Evolutionary conservation across 1,140 invertebrate genomes (phyloP).

Genomic region (Drosophila arawakana): DNA sequence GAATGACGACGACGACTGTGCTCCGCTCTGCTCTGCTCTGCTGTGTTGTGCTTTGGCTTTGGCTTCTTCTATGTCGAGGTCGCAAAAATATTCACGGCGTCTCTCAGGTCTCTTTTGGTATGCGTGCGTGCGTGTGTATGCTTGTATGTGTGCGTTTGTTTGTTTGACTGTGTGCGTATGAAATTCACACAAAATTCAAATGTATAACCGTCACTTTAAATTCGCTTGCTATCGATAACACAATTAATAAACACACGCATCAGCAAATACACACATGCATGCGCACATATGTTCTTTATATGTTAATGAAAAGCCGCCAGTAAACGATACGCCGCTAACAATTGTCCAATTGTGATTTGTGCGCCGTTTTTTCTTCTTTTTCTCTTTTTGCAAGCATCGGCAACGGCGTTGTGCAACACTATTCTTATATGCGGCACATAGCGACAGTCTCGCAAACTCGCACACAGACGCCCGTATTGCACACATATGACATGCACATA

Average conservation of each 20-base stretch:
- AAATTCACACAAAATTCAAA: conserved; percentile 66
- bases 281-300: conserved; percentile 1
- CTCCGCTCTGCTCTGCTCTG: conserved; percentile 20
- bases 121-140: conserved; percentile 16
- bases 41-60: conserved; percentile 44
- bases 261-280: conserved; percentile 2
- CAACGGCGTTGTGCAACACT: conserved; percentile 45
- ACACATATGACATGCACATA: conserved; percentile 21
- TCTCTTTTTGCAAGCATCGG: conserved; percentile 48
- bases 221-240: conserved; percentile 64
- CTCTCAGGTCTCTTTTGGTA: conserved; percentile 35
- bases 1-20: conserved; percentile 39
- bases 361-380: conserved; percentile 40
- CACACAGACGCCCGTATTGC: neutral
- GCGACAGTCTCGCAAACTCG: conserved; percentile 44
- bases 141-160: conserved; percentile 25
- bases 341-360: conserved; percentile 44
- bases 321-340: neutral
- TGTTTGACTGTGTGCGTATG: conserved; percentile 30
- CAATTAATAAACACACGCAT: conserved; percentile 40
- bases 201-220: conserved; percentile 65
- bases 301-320: conserved; percentile 21
- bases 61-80: conserved; percentile 71
- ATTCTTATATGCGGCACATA: conserved; percentile 50
- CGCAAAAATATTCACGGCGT: conserved; percentile 57